phyloP scores from a whole-genome alignment of 2,113 vertebrate species.

The Ursus arctos region DNA sequence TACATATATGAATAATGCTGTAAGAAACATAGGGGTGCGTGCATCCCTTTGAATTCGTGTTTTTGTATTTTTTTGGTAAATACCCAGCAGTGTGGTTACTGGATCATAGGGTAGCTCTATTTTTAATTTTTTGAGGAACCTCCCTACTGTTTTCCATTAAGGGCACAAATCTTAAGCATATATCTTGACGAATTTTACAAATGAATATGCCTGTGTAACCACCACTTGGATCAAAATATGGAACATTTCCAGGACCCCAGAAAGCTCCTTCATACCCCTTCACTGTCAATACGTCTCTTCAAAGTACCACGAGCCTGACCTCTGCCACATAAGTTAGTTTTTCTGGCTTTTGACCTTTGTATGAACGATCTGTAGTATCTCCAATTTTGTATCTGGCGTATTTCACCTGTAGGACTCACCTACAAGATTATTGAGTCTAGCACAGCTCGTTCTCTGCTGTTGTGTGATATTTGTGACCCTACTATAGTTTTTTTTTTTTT shows the following conservation, averaged over 20 bases:
- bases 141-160: background rate
- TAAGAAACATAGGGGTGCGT: background rate
- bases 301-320: background rate
- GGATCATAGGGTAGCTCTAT: background rate
- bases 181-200: background rate
- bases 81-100: background rate
- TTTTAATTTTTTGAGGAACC: background rate
- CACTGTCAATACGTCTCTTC: too few relatives aligned
- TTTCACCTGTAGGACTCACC: background rate
- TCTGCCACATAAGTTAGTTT: background rate
- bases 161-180: background rate
- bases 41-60: background rate
- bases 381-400: background rate
- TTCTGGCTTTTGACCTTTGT: background rate
- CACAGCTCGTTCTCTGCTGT: background rate
- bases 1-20: background rate
- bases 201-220: background rate
- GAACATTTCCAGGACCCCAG: background rate
- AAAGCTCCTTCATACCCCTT: background rate
- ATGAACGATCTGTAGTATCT: background rate
- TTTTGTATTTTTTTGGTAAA: background rate
- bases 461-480: background rate
- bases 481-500: too few relatives aligned
- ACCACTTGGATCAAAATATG: background rate
- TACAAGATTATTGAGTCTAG: background rate